Evolutionary conservation across 2,888 invertebrate species (phyloP), one percentile per base, ranked within the genome.

Genomic region (Dynastes tityus): DNA sequence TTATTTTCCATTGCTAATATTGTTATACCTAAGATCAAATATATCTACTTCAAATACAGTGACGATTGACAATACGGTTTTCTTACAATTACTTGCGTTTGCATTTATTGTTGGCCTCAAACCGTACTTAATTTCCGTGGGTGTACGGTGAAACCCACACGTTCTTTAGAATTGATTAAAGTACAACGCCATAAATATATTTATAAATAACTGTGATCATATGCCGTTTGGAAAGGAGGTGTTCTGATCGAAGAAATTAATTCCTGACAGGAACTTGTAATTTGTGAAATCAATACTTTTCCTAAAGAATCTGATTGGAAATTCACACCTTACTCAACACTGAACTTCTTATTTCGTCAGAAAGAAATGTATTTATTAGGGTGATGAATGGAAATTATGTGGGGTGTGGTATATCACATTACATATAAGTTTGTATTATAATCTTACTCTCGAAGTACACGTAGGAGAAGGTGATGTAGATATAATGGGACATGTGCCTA

Each of bases 91-190:
- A n/a, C 51, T n/a, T 53, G 5, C 16, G 53, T 53, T 53, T 53
- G 3, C n/a, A n/a, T 53, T 53, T 53, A 53, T 16, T 2, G 16
- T 53, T 16, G 53, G 16, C 16, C 16, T 53, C 53, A 53, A 53
- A 53, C 4, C 16, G 16, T n/a, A n/a, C 6, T 16, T 13, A 53
- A 51, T 51, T 53, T 3, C 53, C 1, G 16, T 53, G 16, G 16
- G n/a, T 53, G 53, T 6, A 53, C 16, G 53, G 16, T 16, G n/a
- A 53, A 53, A 53, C 53, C 53, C n/a, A 53, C 53, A 6, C 8
- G 53, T n/a, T 53, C 16, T 53, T 16, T 53, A 53, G n/a, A 53
- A 53, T 53, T 53, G n/a, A 53, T 53, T 53, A n/a, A 53, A 53
- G 53, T 53, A 16, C n/a, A 53, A 8, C 1, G 45, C 45, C 45